Evolutionary conservation across 2,113 vertebrate species (phyloP).

Genomic region (Illadopsis cleaveri): DNA sequence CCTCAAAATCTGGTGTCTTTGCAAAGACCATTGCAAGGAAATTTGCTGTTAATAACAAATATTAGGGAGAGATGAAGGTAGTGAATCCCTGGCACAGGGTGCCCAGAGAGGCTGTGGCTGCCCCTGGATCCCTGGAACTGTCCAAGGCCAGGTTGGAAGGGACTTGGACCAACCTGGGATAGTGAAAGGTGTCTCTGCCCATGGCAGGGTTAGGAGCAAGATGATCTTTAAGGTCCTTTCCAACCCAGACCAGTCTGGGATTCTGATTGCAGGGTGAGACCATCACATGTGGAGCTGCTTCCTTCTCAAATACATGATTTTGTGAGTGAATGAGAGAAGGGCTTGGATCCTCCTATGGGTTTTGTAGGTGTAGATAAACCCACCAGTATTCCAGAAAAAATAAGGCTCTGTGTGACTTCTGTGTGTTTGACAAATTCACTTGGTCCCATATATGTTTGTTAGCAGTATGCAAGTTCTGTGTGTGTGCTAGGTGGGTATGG

Average conservation of each 20-base stretch:
- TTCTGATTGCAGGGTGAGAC: background rate
- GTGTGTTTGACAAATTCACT: background rate
- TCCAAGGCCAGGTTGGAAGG: accelerated
- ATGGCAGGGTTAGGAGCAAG: background rate
- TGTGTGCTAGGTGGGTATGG: background rate
- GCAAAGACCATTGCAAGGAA: background rate
- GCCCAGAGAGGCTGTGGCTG: background rate
- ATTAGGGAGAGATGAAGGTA: background rate
- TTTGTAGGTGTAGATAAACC: background rate
- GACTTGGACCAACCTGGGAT: background rate
- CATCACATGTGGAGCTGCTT: background rate
- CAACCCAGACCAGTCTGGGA: background rate
- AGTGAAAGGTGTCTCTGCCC: background rate
- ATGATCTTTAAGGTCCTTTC: background rate
- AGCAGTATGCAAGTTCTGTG: background rate
- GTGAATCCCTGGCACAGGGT: background rate
- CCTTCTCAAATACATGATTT: background rate
- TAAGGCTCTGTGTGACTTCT: accelerated
- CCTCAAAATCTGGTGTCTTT: background rate
- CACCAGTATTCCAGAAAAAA: background rate
- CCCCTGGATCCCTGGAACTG: background rate
- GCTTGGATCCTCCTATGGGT: background rate
- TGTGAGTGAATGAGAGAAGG: background rate
- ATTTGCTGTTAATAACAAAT: background rate
- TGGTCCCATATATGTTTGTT: background rate